Base-by-base conservation (phyloP, 2,797 vertebrate genomes). In the Pipistrellus nathusii region DNA sequence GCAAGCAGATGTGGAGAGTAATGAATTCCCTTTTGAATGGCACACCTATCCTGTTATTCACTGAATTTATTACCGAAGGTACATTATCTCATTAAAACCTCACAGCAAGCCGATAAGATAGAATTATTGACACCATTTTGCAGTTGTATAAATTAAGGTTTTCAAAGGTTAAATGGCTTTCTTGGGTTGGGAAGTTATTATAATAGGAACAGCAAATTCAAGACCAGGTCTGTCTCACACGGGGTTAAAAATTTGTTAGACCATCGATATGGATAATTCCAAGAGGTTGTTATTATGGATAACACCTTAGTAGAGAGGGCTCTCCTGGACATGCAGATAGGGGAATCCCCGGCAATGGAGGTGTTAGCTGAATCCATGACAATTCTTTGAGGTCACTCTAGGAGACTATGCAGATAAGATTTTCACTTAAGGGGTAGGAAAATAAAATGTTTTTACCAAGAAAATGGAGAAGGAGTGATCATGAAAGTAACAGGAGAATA, bases 351-450 rank as follows among this genome's bases (percentile, higher is more conserved):
- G 41, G 80, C 75, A 27, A n/a, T 30, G 48, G 25, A 68, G 72
- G 92, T 92, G 88, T 81, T 44, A 80, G 53, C 44, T 86, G 95
- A 96, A 46, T 59, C 59, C 53, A 17, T 81, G 95, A 87, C 89
- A 95, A n/a, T 81, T 25, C n/a, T 53, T 53, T 80, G 71, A 89
- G 30, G 59, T 89, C 86, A 51, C 1, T n/a, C 27, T 12, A 76
- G 71, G 71, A 75, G 13, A 46, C 68, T 27, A 5, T 11, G 30
- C 13, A 41, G 93, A 93, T 89, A 80, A 81, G 38, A 8, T 64
- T 62, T 86, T 88, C 53, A 96, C 72, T 57, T n/a, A 82, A 44
- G 15, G 5, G 5, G 5, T 17, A 12, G 41, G 17, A 76, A 66
- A 90, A 80, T 92, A 55, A 73, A 81, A 53, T 75, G 1, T 53